phyloP scores from a whole-genome alignment of 2,113 vertebrate species.

The Otolemur garnettii region DNA sequence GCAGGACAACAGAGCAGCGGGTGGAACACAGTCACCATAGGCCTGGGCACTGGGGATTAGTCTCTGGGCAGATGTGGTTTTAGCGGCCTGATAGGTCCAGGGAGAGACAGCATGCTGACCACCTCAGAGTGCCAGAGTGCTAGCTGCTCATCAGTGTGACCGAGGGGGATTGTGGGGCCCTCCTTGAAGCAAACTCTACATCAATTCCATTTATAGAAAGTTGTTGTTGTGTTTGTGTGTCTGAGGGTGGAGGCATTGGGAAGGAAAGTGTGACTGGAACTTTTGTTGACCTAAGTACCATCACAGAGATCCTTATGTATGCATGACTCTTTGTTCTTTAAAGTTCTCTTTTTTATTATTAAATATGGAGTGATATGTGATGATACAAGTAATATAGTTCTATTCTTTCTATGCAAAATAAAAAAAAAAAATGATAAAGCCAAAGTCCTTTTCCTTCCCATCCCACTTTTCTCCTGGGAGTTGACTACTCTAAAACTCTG shows the following conservation, averaged over 20 bases:
- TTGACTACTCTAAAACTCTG: not conserved
- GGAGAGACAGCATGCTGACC: not conserved
- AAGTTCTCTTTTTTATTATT: conserved; percentile 14
- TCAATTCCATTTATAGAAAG: not conserved
- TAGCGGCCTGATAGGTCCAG: not conserved
- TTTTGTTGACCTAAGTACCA: not conserved
- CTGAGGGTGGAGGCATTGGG: not conserved
- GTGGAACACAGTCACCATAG: rapidly evolving
- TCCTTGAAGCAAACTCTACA: not conserved
- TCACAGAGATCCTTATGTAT: not conserved
- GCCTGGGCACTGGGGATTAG: not conserved
- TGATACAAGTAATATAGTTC: not conserved
- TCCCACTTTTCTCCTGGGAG: not conserved
- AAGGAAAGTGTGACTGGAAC: conserved; percentile 5
- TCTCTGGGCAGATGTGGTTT: not conserved
- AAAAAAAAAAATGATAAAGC: not conserved
- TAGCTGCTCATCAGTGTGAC: not conserved
- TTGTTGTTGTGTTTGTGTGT: not conserved
- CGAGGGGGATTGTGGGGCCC: not conserved
- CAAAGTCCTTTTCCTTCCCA: not conserved
- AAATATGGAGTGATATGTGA: not conserved
- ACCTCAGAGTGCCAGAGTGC: not conserved
- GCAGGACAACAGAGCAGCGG: conserved; percentile 42
- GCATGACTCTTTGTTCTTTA: not conserved
- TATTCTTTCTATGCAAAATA: not conserved